Base-by-base conservation (phyloP, 2,113 vertebrate species). In the Thunnus maccoyii region DNA sequence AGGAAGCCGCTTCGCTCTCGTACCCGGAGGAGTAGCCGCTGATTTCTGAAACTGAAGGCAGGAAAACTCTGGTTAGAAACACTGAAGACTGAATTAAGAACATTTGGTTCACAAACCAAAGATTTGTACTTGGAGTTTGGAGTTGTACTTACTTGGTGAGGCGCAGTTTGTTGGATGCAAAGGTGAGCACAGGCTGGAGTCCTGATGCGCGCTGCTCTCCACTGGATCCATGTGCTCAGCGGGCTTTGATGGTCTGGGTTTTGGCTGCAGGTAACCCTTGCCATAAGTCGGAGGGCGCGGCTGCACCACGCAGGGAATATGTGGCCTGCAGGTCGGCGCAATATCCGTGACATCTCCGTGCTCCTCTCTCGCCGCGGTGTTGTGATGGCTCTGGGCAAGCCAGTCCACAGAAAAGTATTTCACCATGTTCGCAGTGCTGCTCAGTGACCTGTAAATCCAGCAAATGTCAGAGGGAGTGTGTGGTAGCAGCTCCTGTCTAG, bases 321-420 rank as follows among this genome's bases (percentile, higher is more conserved):
- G 94, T 0, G 90, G 93, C 79, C 84, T 93, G 48, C 62, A 81
- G 13, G 71, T 13, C 13, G 58, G 20, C 1, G 51, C 22, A 0
- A 47, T 14, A 3, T 87, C 82, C 76, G 12, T 17, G 51, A 27
- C 67, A 25, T 72, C 14, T 63, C 54, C 73, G 1, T 13, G 47
- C 0, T 67, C 74, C 3, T 78, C 51, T 0, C 56, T 46, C 11
- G 0, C 11, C 3, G 51, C 2, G 2, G 32, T 54, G n/a, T 65
- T 48, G 48, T 65, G 72, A 27, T 94, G 94, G 93, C 96, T 97
- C 88, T 92, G 94, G 0, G 96, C 94, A 58, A 98, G 88, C 96
- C 97, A 97, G 87, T 96, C 96, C 74, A 94, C 96, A 0, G 97
- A 96, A 75, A 96, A 96, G 75, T 78, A 93, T 73, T 90, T 93